These are phyloP conservation scores for Coremacera marginata DNA, from an alignment of 2,888 invertebrate species.

Conservation along the genomic window DNA sequence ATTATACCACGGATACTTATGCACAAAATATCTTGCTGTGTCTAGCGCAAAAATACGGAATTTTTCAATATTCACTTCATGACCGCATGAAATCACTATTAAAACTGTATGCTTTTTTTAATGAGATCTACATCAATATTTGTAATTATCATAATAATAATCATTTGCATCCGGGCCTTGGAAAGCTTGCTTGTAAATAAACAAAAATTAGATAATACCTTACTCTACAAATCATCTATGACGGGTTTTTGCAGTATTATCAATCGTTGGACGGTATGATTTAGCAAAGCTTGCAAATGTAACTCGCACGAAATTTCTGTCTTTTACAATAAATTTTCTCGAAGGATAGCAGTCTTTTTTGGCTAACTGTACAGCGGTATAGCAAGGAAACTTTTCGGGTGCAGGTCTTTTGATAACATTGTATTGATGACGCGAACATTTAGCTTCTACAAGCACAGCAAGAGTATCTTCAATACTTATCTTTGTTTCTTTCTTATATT, in stretches of 20 bases:
- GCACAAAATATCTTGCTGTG: slow-evolving; percentile 9
- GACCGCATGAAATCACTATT: slow-evolving; percentile 21
- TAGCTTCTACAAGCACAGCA: slow-evolving; percentile 52
- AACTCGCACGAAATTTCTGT: slow-evolving; percentile 47
- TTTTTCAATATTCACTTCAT: too few species aligned
- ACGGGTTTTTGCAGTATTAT: slow-evolving; percentile 42
- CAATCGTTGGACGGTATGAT: slow-evolving; percentile 46
- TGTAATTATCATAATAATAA: neutral
- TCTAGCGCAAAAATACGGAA: too few species aligned
- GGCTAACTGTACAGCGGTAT: slow-evolving; percentile 52
- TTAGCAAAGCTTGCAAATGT: slow-evolving; percentile 50
- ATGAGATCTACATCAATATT: slow-evolving; percentile 14
- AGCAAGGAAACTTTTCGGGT: too few species aligned
- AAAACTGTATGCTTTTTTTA: slow-evolving; percentile 16
- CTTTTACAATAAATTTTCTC: slow-evolving; percentile 46
- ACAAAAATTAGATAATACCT: too few species aligned
- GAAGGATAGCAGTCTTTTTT: slow-evolving; percentile 51
- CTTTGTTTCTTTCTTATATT: slow-evolving; percentile 12
- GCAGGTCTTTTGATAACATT: slow-evolving; percentile 51
- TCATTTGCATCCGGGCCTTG: too few species aligned
- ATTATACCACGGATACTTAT: slow-evolving; percentile 12
- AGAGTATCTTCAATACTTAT: slow-evolving; percentile 47
- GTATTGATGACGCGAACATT: slow-evolving; percentile 53
- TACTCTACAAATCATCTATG: slow-evolving; percentile 35
- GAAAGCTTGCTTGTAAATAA: too few species aligned